Conservation (phyloP, 2,797 vertebrate genomes). For the Coccyzus lansbergi region DNA sequence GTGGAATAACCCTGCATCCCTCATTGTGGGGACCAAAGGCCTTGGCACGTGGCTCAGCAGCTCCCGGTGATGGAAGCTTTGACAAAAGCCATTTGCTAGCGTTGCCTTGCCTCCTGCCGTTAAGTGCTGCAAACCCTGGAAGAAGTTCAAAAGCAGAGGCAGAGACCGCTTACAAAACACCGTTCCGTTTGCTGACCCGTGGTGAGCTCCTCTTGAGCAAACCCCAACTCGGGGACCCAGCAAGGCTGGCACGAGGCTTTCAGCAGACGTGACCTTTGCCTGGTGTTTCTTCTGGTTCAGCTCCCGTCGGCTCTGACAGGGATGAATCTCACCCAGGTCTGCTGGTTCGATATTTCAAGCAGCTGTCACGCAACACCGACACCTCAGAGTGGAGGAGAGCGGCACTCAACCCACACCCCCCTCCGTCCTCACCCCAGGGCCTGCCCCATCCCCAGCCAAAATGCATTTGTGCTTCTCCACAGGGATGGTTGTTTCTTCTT, state of each 20-base stretch:
- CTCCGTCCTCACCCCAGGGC: background rate
- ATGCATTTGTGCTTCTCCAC: background rate
- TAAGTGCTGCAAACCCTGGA: background rate
- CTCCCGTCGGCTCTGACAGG: background rate
- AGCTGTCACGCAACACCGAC: background rate
- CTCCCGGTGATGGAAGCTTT: background rate
- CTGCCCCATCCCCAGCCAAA: background rate
- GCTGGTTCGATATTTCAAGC: background rate
- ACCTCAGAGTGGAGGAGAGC: fast-evolving
- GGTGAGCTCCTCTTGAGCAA: background rate
- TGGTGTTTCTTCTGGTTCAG: background rate
- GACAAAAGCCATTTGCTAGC: background rate
- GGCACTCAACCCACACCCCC: background rate
- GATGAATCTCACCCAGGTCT: background rate
- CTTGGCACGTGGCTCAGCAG: fast-evolving
- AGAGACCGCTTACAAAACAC: background rate
- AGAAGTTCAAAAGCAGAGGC: background rate
- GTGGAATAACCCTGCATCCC: background rate
- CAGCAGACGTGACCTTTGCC: background rate
- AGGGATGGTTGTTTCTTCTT: background rate
- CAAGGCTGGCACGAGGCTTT: background rate
- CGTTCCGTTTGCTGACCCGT: background rate
- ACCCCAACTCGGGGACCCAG: background rate
- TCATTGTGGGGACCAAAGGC: fast-evolving
- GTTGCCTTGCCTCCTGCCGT: background rate